Percentiles rank a stretch among this genome's conserved stretches.
Evolutionary conservation across 2,113 vertebrate species (phyloP).

Genomic region (Oncorhynchus tshawytscha): DNA sequence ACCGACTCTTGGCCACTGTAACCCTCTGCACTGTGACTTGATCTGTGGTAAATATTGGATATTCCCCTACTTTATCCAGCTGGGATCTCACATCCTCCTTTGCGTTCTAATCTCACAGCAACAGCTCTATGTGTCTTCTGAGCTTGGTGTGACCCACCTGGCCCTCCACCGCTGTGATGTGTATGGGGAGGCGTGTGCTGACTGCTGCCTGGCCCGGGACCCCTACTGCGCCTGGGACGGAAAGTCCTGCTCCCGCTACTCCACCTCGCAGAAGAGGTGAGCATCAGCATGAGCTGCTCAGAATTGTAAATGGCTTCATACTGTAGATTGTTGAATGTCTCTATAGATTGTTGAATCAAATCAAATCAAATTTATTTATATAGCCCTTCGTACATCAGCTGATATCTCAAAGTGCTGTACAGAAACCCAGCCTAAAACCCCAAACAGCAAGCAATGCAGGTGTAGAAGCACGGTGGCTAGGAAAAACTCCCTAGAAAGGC

Average conservation of each 20-base stretch:
- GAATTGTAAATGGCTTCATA: background rate
- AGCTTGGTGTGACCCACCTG: slow-evolving; percentile 88
- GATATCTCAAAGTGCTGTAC: too few relatives aligned
- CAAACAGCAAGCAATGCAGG: too few relatives aligned
- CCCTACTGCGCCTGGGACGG: slow-evolving; percentile 98
- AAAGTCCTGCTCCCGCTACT: slow-evolving; percentile 94
- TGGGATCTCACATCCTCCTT: background rate
- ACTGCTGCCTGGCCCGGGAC: slow-evolving; percentile 96
- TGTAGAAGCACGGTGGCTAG: too few relatives aligned
- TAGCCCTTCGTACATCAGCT: too few relatives aligned
- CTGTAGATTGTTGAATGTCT: too few relatives aligned
- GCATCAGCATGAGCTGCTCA: slow-evolving; percentile 25
- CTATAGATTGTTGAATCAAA: too few relatives aligned
- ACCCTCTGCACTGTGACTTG: background rate
- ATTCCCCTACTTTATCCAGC: background rate
- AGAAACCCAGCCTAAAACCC: too few relatives aligned
- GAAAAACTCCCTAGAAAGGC: too few relatives aligned
- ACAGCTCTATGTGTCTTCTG: slow-evolving; percentile 94
- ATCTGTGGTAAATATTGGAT: background rate
- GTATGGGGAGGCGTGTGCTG: slow-evolving; percentile 91
- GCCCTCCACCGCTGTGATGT: slow-evolving; percentile 94
- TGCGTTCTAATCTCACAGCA: slow-evolving; percentile 75
- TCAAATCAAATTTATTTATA: too few relatives aligned
- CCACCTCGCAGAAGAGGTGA: slow-evolving; percentile 92
- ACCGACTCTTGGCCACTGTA: background rate